A percentile compares a stretch with the other conserved stretches of the same genome.
phyloP scores from a whole-genome alignment of 1,140 invertebrate genomes.

The Mamestra configurata region DNA sequence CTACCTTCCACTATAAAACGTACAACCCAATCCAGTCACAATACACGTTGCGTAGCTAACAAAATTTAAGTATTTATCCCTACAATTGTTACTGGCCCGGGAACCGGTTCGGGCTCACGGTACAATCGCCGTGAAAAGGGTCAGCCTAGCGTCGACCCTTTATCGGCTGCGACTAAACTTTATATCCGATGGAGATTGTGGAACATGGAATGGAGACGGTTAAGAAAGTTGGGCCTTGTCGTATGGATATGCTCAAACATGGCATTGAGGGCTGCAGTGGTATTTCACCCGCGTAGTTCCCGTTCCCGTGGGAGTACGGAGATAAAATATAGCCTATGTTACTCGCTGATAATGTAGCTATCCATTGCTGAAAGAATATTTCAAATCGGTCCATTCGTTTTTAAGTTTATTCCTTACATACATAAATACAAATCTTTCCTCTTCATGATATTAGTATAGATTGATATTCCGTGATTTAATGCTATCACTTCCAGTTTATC shows the following conservation, averaged over 20 bases:
- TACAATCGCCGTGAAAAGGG: conserved; percentile 37
- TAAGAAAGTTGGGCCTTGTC: not conserved
- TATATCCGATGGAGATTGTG: conserved; percentile 9
- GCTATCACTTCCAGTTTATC: no score
- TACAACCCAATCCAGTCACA: conserved; percentile 11
- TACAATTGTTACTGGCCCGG: conserved; percentile 11
- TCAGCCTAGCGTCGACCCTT: conserved; percentile 21
- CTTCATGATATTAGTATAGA: no score
- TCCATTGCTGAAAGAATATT: no score
- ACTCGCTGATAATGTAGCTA: no score
- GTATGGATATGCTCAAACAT: not conserved
- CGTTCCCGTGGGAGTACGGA: no score
- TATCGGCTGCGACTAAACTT: conserved; percentile 26
- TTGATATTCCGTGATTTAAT: no score
- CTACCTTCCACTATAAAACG: not conserved
- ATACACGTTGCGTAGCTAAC: conserved; percentile 15
- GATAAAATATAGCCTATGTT: no score
- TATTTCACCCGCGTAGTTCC: no score
- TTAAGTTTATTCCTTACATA: no score
- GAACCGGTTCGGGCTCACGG: conserved; percentile 19
- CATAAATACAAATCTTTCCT: no score
- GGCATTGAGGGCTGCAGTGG: not conserved
- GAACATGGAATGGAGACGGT: not conserved
- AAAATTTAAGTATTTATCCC: conserved; percentile 40
- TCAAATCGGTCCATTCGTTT: no score